Percentiles rank a stretch among this genome's conserved stretches.
These are phyloP conservation scores for Hozukius guyotensis DNA, from an alignment of 2,797 vertebrate species.

Conservation along the genomic window DNA sequence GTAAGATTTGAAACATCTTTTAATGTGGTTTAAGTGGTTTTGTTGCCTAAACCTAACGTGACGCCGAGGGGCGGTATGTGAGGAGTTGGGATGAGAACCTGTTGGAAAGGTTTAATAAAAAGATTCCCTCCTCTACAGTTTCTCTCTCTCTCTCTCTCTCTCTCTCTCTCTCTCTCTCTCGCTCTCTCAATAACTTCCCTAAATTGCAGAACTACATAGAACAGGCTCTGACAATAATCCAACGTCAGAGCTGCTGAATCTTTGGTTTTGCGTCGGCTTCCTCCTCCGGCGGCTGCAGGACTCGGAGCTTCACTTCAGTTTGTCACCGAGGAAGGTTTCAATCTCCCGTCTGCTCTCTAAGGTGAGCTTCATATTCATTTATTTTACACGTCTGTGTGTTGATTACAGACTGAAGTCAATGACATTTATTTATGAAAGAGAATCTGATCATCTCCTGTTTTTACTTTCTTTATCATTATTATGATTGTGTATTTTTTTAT, in stretches of 20 bases:
- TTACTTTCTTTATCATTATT: not conserved
- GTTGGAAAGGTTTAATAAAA: not conserved
- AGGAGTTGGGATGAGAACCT: not conserved
- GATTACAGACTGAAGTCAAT: not conserved
- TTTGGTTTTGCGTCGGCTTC: slow-evolving; percentile 4
- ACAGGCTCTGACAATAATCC: not conserved
- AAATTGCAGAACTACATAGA: slow-evolving; percentile 40
- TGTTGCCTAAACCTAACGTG: too few relatives aligned
- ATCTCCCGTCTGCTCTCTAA: not conserved
- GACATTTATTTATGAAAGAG: not conserved
- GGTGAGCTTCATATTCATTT: slow-evolving; percentile 32
- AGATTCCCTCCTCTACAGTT: not conserved
- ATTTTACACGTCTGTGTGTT: not conserved
- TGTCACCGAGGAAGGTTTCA: not conserved
- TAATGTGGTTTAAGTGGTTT: fast-evolving
- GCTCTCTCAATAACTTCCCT: not conserved
- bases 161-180: not conserved
- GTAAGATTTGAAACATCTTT: too few relatives aligned
- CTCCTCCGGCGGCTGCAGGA: slow-evolving; percentile 16
- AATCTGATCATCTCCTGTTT: not conserved
- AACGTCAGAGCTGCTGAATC: slow-evolving; percentile 38
- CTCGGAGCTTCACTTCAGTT: slow-evolving; percentile 12
- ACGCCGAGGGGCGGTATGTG: too few relatives aligned
- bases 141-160: not conserved
- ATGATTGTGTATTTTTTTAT: not conserved